Conservation (phyloP, 1,140 invertebrate genomes). For the Psilanteris sp. region DNA sequence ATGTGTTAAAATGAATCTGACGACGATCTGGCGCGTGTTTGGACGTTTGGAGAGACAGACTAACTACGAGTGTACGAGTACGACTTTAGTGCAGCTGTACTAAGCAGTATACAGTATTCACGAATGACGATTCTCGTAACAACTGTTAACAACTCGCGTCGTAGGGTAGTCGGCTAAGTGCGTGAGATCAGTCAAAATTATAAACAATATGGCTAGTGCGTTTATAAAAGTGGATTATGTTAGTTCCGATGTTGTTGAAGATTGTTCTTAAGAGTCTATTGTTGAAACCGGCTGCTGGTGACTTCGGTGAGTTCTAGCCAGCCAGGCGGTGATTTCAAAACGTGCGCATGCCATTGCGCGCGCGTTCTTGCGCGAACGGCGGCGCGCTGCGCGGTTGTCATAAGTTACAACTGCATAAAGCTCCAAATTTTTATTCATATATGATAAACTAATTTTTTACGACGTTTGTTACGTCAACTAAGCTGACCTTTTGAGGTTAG, state of each 20-base stretch:
- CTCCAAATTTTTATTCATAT: not conserved
- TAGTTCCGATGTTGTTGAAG: conserved; percentile 37
- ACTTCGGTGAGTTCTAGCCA: conserved; percentile 61
- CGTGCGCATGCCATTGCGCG: conserved; percentile 21
- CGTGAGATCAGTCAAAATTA: conserved; percentile 17
- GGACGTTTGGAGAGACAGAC: too few relatives aligned
- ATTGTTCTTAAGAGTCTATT: conserved; percentile 32
- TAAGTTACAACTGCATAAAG: conserved; percentile 9
- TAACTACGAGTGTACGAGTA: too few relatives aligned
- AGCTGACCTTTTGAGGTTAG: too few relatives aligned
- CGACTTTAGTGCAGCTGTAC: conserved; percentile 22
- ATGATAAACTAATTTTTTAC: not conserved
- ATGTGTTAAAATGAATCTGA: too few relatives aligned
- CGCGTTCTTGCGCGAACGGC: conserved; percentile 17
- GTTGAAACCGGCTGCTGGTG: conserved; percentile 43
- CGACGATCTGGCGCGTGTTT: too few relatives aligned
- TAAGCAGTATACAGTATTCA: not conserved
- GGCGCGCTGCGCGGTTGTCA: conserved; percentile 15
- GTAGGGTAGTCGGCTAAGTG: not conserved
- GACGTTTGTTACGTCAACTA: too few relatives aligned
- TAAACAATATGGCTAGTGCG: conserved; percentile 74
- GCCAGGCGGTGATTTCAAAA: conserved; percentile 15
- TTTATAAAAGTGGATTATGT: conserved; percentile 69
- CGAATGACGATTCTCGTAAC: conserved; percentile 10
- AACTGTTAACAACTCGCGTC: not conserved